phyloP scores from a whole-genome alignment of 2,113 vertebrate species.

The Chamaetylas fuelleborni region DNA sequence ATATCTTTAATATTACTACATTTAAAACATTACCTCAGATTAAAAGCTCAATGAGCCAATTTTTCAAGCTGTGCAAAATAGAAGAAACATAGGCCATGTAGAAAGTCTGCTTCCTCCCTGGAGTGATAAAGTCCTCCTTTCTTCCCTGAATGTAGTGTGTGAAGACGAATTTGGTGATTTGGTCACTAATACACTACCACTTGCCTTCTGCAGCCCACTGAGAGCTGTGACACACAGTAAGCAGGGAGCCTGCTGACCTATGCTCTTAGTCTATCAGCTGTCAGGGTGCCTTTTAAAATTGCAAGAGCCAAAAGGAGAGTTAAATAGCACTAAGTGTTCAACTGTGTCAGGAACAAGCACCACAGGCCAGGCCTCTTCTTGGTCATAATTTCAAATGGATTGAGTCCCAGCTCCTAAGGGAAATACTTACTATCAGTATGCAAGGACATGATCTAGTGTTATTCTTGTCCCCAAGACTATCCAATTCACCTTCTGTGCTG shows the following conservation, averaged over 20 bases:
- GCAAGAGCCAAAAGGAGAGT: not conserved
- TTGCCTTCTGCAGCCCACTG: not conserved
- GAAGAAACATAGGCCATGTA: not conserved
- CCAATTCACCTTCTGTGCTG: not conserved
- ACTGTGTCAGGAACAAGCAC: not conserved
- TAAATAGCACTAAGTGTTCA: not conserved
- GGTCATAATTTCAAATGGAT: not conserved
- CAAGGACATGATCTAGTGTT: not conserved
- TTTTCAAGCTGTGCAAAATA: not conserved
- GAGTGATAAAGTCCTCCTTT: not conserved
- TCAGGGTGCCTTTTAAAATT: not conserved
- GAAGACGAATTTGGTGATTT: not conserved
- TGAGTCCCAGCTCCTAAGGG: not conserved
- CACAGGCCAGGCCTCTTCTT: not conserved
- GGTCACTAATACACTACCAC: not conserved
- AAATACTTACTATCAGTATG: not conserved
- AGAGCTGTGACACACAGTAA: not conserved
- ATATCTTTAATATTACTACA: not conserved
- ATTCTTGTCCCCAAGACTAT: not conserved
- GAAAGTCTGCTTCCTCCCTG: not conserved
- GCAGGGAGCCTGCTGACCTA: not conserved
- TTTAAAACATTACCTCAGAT: not conserved
- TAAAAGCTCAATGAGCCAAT: not conserved
- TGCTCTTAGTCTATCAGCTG: not conserved
- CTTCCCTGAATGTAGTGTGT: not conserved